Evolutionary conservation across 2,888 invertebrate genomes (phyloP).

Genomic region (Chaitophorus viminalis): DNA sequence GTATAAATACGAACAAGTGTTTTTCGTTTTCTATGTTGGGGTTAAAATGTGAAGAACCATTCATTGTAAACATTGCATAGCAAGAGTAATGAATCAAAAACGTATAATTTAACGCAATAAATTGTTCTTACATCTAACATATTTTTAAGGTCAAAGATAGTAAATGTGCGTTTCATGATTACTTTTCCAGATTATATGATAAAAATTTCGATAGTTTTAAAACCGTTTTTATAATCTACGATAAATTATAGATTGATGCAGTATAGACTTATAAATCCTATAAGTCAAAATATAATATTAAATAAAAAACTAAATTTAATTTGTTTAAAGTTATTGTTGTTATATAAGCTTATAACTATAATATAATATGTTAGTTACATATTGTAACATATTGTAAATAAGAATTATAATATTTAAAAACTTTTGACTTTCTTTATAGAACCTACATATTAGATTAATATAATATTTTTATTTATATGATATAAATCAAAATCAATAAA

Average conservation of each 20-base stretch:
- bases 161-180: not conserved
- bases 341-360: not conserved
- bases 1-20: slow-evolving; percentile 56
- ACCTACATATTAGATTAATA: too few species aligned
- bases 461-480: not conserved
- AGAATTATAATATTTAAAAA: too few species aligned
- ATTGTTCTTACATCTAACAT: slow-evolving; percentile 12
- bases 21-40: slow-evolving; percentile 45
- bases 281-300: not conserved
- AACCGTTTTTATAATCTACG: not conserved
- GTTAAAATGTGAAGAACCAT: slow-evolving; percentile 39
- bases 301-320: not conserved
- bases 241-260: not conserved
- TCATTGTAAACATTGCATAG: slow-evolving; percentile 31
- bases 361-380: too few species aligned
- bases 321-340: not conserved
- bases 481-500: not conserved
- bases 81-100: slow-evolving; percentile 48
- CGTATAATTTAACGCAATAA: slow-evolving; percentile 31
- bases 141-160: slow-evolving; percentile 31
- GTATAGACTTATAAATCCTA: not conserved
- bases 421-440: too few species aligned
- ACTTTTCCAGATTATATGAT: not conserved
- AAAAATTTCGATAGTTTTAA: not conserved
- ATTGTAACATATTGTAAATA: too few species aligned